A percentile compares a stretch with the other conserved stretches of the same genome.
Conservation (phyloP, 2,113 vertebrate genomes). For the Melanotaenia duboulayi region DNA sequence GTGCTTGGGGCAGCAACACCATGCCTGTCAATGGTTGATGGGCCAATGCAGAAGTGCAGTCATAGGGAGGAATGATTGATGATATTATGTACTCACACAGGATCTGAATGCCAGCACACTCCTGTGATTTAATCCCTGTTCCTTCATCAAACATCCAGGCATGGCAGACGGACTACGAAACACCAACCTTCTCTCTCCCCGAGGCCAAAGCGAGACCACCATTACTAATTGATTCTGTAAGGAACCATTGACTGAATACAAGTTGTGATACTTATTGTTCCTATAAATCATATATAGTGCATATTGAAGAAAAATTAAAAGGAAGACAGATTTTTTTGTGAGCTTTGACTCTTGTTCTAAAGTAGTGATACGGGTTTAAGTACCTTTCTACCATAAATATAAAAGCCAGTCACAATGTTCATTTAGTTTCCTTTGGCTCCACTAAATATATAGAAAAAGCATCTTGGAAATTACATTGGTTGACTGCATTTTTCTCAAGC, state of each 20-base stretch:
- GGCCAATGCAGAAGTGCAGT: conserved; percentile 70
- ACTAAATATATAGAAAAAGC: conserved; percentile 6
- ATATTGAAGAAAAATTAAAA: neutral
- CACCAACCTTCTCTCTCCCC: conserved; percentile 28
- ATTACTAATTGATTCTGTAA: conserved; percentile 44
- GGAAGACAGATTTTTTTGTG: neutral
- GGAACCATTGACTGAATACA: conserved; percentile 9
- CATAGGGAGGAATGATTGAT: conserved; percentile 76
- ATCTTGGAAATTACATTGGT: conserved; percentile 24
- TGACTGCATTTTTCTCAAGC: conserved; percentile 19
- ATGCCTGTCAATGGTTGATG: conserved; percentile 75
- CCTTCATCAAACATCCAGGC: conserved; percentile 70
- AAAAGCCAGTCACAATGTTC: neutral
- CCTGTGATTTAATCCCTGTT: conserved; percentile 74
- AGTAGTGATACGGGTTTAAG: neutral
- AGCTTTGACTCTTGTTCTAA: conserved; percentile 15
- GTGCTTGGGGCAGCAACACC: conserved; percentile 69
- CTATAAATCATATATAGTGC: neutral
- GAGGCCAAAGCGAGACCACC: conserved; percentile 30
- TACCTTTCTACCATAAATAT: neutral
- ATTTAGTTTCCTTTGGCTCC: neutral
- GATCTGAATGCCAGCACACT: conserved; percentile 74
- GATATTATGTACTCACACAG: conserved; percentile 74
- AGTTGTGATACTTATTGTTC: conserved; percentile 20
- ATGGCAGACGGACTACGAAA: conserved; percentile 56